Conservation (phyloP, 2,113 vertebrate genomes). For the Oplegnathus fasciatus region DNA sequence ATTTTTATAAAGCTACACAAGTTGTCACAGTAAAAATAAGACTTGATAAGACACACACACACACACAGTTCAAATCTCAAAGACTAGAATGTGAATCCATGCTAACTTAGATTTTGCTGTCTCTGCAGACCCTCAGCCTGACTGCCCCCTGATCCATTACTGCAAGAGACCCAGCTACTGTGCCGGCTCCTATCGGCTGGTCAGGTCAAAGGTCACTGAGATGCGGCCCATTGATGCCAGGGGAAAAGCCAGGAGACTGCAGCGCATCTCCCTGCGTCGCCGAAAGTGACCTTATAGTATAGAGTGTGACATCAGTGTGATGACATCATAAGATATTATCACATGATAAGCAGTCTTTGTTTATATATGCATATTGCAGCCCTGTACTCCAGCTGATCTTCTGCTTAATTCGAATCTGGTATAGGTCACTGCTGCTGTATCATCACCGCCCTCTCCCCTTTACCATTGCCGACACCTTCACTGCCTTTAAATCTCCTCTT, state of each 20-base stretch:
- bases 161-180: conserved; percentile 86
- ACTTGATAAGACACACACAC: background rate
- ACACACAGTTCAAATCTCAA: background rate
- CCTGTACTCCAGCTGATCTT: background rate
- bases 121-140: conserved; percentile 27
- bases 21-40: background rate
- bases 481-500: background rate
- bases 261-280: conserved; percentile 90
- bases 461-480: too few species aligned
- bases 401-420: background rate
- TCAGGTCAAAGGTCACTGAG: conserved; percentile 76
- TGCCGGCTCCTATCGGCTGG: conserved; percentile 79
- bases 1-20: background rate
- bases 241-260: conserved; percentile 90
- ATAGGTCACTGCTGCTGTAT: background rate
- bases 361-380: background rate
- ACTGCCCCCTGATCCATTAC: conserved; percentile 72
- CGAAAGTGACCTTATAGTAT: conserved; percentile 75
- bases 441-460: background rate
- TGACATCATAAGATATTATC: background rate
- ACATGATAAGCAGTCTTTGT: background rate
- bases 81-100: background rate
- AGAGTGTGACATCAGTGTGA: background rate
- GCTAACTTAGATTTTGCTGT: background rate
- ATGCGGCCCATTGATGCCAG: conserved; percentile 88